Evolutionary conservation across 2,888 invertebrate species (phyloP), one percentile per base, ranked within the genome.

Genomic region (Cremastinae sp.): DNA sequence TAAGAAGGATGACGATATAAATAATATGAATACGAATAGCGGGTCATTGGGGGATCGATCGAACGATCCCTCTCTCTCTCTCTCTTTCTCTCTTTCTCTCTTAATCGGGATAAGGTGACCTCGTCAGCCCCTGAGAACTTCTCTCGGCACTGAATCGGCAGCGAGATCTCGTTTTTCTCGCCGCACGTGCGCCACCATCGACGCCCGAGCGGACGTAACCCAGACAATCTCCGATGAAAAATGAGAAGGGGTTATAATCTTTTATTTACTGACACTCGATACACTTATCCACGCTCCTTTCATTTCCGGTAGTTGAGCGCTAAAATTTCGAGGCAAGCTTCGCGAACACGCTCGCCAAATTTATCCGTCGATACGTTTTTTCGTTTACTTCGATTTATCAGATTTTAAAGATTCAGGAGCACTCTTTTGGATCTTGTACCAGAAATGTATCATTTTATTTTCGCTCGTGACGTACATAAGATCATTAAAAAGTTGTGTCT

Each of bases 81-180:
- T n/a, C n/a, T n/a, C n/a, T n/a, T n/a, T n/a, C n/a, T n/a, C n/a
- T n/a, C n/a, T n/a, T n/a, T n/a, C n/a, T n/a, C n/a, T n/a, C n/a
- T n/a, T n/a, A n/a, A 74, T 56, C 49, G 14, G 68, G 56, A 74
- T n/a, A n/a, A n/a, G 61, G 36, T 54, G 68, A 59, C 49, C 58
- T 20, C 58, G 38, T 61, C 41, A 61, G 56, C 64, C 62, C 34
- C 49, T 45, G 34, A 61, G 36, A 56, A 59, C 22, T 41, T 70
- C 61, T 28, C n/a, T n/a, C 38, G 5, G 1, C 38, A 68, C 28
- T 47, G 8, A 47, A 28, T 47, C 47, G 47, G 10, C 61, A 18
- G 45, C 28, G 34, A n/a, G 20, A 16, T 59, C 43, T 12, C 14
- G 45, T 34, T 1, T 14, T 22, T 61, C 47, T 61, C 18, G 28